Evolutionary conservation across 2,113 vertebrate species (phyloP), one percentile per base, ranked within the genome.

Genomic region (Pelmatolapia mariae): DNA sequence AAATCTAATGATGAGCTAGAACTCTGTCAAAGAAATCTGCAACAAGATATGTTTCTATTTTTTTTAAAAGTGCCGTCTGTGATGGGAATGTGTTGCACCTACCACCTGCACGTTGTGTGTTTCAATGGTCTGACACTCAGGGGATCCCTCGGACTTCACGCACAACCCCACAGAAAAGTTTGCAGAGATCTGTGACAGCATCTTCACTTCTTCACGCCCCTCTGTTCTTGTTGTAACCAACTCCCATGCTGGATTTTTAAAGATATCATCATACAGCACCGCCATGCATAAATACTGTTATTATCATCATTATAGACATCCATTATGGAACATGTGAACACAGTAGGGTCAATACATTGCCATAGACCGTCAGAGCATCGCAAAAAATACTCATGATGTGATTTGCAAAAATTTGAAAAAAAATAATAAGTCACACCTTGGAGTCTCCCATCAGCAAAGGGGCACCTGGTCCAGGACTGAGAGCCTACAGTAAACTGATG

Each of bases 401-500:
- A 76, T 50, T 12, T 31, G 19, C 5, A 47, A 9, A 7, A 50
- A 5, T 7, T 38, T 43, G 57, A 38, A 40, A 24, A 24, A 83
- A 43, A 68, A 4, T 22, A 24, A 68, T 40, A 40, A 83, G 8
- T 38, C 18, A 66, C 96, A 98, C 98, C 97, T 97, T 96, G 94
- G 83, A 97, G 96, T 91, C 91, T 91, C 73, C 93, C 86, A 18
- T 93, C 90, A 26, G 88, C 90, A 95, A 98, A 98, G 3, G 97
- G 98, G 59, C 98, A 98, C 90, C 93, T 96, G 87, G 95, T 95
- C 97, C 97, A 98, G 81, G 92, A 95, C 13, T 92, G 93, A 63
- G 80, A 53, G 15, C 92, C 93, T 31, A 89, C 94, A 43, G 95
- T 94, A 91, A 98, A 98, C 98, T 98, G 87, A 89, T 93, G 63